phyloP scores from a whole-genome alignment of 2,888 invertebrate genomes.

The Microchrysa polita region DNA sequence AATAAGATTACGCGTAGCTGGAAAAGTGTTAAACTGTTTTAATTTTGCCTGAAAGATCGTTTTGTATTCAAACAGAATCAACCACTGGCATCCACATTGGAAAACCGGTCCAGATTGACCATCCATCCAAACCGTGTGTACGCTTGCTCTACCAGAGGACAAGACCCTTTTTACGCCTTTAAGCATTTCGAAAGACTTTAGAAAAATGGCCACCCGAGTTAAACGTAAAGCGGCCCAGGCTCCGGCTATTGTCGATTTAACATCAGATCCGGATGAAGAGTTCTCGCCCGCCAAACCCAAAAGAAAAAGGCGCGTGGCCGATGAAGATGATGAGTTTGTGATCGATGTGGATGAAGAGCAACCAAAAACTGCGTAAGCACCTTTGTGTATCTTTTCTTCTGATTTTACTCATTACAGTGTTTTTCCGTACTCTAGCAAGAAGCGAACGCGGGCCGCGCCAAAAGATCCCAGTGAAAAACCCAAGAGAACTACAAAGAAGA shows the following conservation, averaged over 20 bases:
- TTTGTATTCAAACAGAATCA: no score
- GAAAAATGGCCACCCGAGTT: constrained; percentile 20
- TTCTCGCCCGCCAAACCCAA: not conserved
- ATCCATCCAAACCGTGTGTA: no score
- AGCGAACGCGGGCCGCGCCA: not conserved
- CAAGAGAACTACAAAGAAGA: not conserved
- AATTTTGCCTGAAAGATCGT: no score
- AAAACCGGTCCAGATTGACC: no score
- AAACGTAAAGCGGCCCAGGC: constrained; percentile 21
- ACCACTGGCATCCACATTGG: no score
- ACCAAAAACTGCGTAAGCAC: not conserved
- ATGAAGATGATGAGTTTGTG: not conserved
- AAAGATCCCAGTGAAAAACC: not conserved
- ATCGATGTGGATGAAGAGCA: not conserved
- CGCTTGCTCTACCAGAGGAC: no score
- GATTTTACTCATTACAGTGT: no score
- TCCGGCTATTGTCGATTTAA: constrained; percentile 14
- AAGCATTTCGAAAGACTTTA: no score
- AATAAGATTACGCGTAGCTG: no score
- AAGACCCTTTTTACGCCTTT: not conserved
- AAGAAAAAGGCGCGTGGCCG: not conserved
- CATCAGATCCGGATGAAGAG: constrained; percentile 26
- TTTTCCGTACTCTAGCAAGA: not conserved
- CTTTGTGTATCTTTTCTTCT: not conserved
- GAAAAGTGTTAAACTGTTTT: no score